Conservation (phyloP, 2,113 vertebrate genomes). For the Motacilla alba region DNA sequence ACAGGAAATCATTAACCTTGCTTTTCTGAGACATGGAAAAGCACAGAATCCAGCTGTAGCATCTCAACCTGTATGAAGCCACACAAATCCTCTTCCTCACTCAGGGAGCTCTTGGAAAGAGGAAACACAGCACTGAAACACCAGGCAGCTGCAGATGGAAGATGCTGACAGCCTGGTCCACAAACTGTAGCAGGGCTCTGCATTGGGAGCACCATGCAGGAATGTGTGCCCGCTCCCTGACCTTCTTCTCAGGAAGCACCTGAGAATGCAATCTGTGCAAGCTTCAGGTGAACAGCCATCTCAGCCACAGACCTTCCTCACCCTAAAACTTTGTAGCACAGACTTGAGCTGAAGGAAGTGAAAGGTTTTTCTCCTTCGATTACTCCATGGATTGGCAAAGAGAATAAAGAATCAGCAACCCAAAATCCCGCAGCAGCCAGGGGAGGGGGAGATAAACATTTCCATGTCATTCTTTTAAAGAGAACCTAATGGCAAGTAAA, state of each 20-base stretch:
- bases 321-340: not conserved
- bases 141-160: not conserved
- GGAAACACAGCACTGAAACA: not conserved
- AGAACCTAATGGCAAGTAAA: not conserved
- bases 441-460: not conserved
- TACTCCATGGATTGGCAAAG: not conserved
- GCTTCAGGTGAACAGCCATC: not conserved
- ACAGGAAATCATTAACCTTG: not conserved
- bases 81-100: not conserved
- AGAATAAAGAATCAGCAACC: not conserved
- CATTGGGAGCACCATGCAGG: rapidly evolving
- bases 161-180: not conserved
- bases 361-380: not conserved
- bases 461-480: not conserved
- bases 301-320: not conserved
- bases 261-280: not conserved
- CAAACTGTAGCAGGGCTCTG: rapidly evolving
- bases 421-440: not conserved
- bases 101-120: not conserved
- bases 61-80: not conserved
- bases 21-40: not conserved
- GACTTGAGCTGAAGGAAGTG: not conserved
- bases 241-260: not conserved
- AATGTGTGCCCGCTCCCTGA: rapidly evolving
- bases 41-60: not conserved